Evolutionary conservation across 35 echinoderm and acorn worm species (phyloP).

Genomic region (Holothuria glaberrima): DNA sequence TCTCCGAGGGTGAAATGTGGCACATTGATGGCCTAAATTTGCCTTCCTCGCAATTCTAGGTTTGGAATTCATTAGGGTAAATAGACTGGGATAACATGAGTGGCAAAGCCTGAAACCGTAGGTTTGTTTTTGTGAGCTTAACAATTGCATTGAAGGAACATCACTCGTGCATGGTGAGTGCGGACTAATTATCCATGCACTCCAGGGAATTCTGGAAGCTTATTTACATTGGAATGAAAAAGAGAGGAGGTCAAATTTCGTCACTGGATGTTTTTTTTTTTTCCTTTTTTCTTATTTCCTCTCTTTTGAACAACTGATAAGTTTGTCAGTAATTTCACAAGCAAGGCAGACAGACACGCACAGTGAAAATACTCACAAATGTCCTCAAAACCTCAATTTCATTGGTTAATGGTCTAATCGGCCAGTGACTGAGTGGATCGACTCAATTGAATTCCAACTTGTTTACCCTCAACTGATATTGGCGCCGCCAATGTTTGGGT

Average conservation of each 20-base stretch:
- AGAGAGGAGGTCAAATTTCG: constrained; percentile 34
- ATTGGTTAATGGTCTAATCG: too few species aligned
- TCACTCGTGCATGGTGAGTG: constrained; percentile 23
- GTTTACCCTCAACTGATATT: too few species aligned
- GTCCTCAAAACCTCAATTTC: too few species aligned
- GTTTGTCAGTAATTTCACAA: too few species aligned
- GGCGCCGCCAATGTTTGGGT: too few species aligned
- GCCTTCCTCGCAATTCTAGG: constrained; percentile 33
- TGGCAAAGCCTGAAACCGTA: constrained; percentile 24
- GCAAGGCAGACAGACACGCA: too few species aligned
- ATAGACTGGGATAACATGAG: constrained; percentile 44
- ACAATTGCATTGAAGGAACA: constrained; percentile 31
- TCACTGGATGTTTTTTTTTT: too few species aligned
- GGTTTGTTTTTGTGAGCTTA: constrained; percentile 41
- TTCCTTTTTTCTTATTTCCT: too few species aligned
- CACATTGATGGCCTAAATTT: constrained; percentile 54
- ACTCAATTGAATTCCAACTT: too few species aligned
- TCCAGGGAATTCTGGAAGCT: constrained; percentile 39
- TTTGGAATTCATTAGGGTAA: constrained; percentile 44
- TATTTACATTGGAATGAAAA: constrained; percentile 52
- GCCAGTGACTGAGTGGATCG: too few species aligned
- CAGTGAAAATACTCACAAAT: too few species aligned
- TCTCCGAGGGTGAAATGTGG: constrained; percentile 32
- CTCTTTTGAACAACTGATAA: too few species aligned
- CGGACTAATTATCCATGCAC: constrained; percentile 47